Base-by-base conservation (phyloP, 2,113 vertebrate species). In the Phycodurus eques region DNA sequence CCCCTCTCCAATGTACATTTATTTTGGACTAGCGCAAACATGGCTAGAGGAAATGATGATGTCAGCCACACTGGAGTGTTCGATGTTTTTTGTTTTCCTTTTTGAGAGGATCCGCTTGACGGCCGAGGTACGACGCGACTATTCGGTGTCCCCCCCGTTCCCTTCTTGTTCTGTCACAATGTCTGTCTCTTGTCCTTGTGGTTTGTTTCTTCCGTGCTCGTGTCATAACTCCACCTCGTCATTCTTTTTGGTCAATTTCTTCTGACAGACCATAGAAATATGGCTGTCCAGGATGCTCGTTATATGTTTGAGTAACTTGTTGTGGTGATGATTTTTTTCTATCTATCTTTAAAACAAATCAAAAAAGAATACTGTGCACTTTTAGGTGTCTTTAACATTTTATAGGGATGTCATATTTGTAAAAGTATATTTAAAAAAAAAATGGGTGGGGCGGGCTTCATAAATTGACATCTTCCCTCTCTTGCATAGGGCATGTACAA, bases 341-440 rank as follows among this genome's bases (percentile, higher is more conserved):
- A 39, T 39, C 95, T 96, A 92, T 93, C 93, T 93, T 74, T 39
- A 61, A 61, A 59, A 59, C 54, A 27, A 27, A 67, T 72, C 83
- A 91, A 85, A 85, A 88, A 91, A 86, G 80, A 88, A 93, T 93
- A 94, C 94, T 95, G 95, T 98, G 95, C 93, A 96, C 94, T 94
- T 93, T 94, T 94, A 96, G 94, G 93, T 94, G 93, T 94, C 92
- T 93, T 27, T 95, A 91, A 89, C 93, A 94, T 96, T 95, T 96
- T 94, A 94, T 95, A 95, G 93, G 63, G 90, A 94, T n/a, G 93
- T 97, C 92, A 94, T 93, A 92, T 96, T 95, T 98, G 94, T 97
- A 94, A 95, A 92, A 93, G 88, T 93, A 83, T 70, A 67, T 43
- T 60, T 72, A 51, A 60, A 22, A 81, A 82, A 68, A 77, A 59